phyloP scores from a whole-genome alignment of 2,888 invertebrate species.

The Lampropteryx suffumata region DNA sequence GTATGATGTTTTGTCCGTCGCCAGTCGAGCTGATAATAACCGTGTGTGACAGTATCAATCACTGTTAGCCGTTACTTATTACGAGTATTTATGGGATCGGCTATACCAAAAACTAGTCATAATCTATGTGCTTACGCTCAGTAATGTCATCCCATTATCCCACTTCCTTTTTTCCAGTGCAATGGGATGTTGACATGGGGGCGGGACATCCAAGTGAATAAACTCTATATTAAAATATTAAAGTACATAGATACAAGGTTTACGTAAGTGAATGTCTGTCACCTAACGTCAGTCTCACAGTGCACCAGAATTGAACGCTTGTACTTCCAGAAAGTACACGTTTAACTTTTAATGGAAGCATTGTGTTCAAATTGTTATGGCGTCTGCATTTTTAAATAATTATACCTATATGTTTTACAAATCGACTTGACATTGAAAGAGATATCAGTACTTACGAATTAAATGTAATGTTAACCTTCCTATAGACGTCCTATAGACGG shows the following conservation, averaged over 20 bases:
- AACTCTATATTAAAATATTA: too few relatives aligned
- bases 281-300: not conserved
- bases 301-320: constrained; percentile 15
- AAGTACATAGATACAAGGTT: too few relatives aligned
- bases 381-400: constrained; percentile 19
- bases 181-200: too few relatives aligned
- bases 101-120: too few relatives aligned
- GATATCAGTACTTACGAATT: constrained; percentile 6
- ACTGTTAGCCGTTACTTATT: constrained; percentile 12
- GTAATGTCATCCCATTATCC: too few relatives aligned
- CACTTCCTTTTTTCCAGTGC: too few relatives aligned
- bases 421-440: constrained; percentile 18
- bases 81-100: too few relatives aligned
- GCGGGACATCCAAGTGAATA: too few relatives aligned
- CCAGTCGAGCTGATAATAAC: constrained; percentile 1
- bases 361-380: constrained; percentile 19
- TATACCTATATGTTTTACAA: constrained; percentile 5
- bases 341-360: constrained; percentile 16
- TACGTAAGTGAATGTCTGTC: too few relatives aligned
- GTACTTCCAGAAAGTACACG: constrained; percentile 16
- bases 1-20: not conserved
- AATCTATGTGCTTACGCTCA: too few relatives aligned
- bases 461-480: constrained; percentile 18
- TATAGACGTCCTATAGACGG: constrained; percentile 7
- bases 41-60: constrained; percentile 4